Evolutionary conservation across 2,113 vertebrate genomes (phyloP).

Genomic region (Paracanthobrama guichenoti): DNA sequence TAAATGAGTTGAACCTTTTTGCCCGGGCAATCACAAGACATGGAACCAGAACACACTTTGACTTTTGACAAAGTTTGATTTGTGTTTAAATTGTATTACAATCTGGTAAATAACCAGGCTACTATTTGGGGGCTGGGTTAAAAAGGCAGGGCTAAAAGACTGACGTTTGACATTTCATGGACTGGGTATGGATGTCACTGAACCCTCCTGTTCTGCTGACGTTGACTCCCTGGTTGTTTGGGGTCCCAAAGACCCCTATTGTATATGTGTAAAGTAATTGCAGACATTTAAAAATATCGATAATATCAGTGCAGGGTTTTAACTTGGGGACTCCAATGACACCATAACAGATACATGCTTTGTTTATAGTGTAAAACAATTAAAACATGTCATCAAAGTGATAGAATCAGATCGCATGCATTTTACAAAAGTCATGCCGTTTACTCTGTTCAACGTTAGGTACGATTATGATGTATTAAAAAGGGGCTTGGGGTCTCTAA

Average conservation of each 20-base stretch:
- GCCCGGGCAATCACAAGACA: not conserved
- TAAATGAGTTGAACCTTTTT: not conserved
- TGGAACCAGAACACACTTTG: not conserved
- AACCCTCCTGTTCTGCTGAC: slow-evolving; percentile 23
- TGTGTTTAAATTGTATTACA: not conserved
- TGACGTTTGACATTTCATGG: slow-evolving; percentile 34
- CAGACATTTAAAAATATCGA: not conserved
- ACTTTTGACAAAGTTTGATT: not conserved
- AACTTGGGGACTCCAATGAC: not conserved
- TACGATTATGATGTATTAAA: not conserved
- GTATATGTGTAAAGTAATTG: slow-evolving; percentile 34
- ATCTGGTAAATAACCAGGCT: slow-evolving; percentile 28
- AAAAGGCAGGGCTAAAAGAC: slow-evolving; percentile 24
- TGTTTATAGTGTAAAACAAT: not conserved
- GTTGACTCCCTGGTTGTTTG: slow-evolving; percentile 1
- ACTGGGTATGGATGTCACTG: slow-evolving; percentile 24
- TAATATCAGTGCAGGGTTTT: not conserved
- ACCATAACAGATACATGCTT: not conserved
- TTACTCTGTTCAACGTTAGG: not conserved
- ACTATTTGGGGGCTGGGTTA: slow-evolving; percentile 20
- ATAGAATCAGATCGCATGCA: not conserved
- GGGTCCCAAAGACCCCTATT: slow-evolving; percentile 14
- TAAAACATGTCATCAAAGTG: not conserved
- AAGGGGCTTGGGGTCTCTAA: slow-evolving; percentile 1
- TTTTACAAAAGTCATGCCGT: not conserved